Percentiles rank a stretch among this genome's conserved stretches.
These are phyloP conservation scores for Myotis pilosus DNA, from an alignment of 2,797 vertebrate species.

Conservation along the genomic window DNA sequence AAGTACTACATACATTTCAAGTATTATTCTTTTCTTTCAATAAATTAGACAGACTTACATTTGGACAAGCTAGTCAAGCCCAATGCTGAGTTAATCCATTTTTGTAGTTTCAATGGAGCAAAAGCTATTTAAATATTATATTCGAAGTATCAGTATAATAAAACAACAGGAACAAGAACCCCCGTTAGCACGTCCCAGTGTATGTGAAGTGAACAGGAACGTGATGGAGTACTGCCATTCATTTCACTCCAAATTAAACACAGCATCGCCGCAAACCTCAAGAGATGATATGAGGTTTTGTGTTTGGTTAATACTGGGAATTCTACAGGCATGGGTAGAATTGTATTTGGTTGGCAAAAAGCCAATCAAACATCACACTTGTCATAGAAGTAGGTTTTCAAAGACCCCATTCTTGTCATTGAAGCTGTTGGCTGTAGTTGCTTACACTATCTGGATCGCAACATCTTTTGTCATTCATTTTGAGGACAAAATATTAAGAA, in stretches of 20 bases:
- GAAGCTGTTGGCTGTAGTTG: not conserved
- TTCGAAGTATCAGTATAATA: conserved; percentile 33
- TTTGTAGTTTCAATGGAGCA: not conserved
- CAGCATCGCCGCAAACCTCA: conserved; percentile 30
- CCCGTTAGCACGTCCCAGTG: conserved; percentile 1
- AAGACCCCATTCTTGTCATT: conserved; percentile 52
- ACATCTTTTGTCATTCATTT: conserved; percentile 12
- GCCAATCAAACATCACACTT: conserved; percentile 62
- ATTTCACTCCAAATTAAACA: conserved; percentile 60
- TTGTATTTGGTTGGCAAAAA: conserved; percentile 59
- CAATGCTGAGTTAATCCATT: not conserved
- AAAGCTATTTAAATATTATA: conserved; percentile 35
- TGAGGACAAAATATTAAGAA: conserved; percentile 46
- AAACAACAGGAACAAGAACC: conserved; percentile 45
- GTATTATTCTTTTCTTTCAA: not conserved
- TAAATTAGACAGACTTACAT: not conserved
- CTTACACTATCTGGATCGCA: conserved; percentile 1
- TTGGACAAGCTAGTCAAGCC: conserved; percentile 1
- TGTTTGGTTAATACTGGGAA: conserved; percentile 49
- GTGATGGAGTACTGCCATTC: conserved; percentile 35
- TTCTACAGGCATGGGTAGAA: conserved; percentile 40
- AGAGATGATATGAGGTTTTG: conserved; percentile 54
- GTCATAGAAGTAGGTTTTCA: conserved; percentile 67
- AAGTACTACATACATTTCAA: not conserved
- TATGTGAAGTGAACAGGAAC: not conserved